phyloP scores from a whole-genome alignment of 2,113 vertebrate genomes.

The Rissa tridactyla region DNA sequence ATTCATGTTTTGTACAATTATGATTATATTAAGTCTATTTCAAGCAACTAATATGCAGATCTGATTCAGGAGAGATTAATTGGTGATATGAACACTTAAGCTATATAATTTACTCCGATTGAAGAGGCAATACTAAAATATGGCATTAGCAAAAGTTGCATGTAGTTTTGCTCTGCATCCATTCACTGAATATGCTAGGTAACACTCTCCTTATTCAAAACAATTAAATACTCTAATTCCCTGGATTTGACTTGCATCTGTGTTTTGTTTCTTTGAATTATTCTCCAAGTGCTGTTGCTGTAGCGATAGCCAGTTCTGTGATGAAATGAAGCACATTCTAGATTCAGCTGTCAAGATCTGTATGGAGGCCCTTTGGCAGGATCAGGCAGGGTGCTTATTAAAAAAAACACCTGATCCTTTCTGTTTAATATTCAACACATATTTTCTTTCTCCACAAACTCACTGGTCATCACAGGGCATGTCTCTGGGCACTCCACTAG shows the following conservation, averaged over 20 bases:
- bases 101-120: constrained; percentile 44
- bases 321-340: background rate
- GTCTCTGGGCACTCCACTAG: background rate
- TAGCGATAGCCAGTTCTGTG: background rate
- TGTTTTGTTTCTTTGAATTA: constrained; percentile 26
- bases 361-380: background rate
- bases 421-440: constrained; percentile 33
- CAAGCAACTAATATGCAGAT: constrained; percentile 53
- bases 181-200: background rate
- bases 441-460: constrained; percentile 9
- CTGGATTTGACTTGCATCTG: constrained; percentile 9
- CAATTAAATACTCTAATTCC: background rate
- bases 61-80: constrained; percentile 60
- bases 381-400: background rate
- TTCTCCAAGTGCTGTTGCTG: constrained; percentile 2
- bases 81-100: constrained; percentile 48
- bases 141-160: constrained; percentile 17
- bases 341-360: background rate
- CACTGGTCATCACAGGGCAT: background rate
- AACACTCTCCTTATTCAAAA: background rate
- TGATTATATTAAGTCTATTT: constrained; percentile 50
- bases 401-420: constrained; percentile 8
- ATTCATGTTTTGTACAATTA: constrained; percentile 44
- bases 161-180: background rate
- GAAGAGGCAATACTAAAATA: constrained; percentile 43